phyloP scores from a whole-genome alignment of 1,140 invertebrate species.

The Fopius arisanus region DNA sequence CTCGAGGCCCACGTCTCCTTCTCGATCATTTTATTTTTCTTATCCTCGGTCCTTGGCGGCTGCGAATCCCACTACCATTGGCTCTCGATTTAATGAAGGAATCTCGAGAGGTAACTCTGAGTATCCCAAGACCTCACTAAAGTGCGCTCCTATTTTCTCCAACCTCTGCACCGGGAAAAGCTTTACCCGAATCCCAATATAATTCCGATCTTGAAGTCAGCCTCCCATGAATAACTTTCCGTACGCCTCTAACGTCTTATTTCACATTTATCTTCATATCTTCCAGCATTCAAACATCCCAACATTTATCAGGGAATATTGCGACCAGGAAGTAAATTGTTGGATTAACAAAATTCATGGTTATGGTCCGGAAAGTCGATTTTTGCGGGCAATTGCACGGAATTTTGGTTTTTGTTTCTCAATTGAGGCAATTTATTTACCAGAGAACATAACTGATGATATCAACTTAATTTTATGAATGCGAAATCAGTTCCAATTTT shows the following conservation, averaged over 20 bases:
- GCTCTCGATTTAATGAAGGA: constrained; percentile 36
- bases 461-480: no score
- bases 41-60: constrained; percentile 7
- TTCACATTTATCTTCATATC: constrained; percentile 9
- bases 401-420: no score
- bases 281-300: not conserved
- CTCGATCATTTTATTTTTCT: constrained; percentile 14
- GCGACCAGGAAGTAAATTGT: not conserved
- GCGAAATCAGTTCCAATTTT: no score
- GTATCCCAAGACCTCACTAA: constrained; percentile 12
- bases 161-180: not conserved
- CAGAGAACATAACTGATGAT: no score
- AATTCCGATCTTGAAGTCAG: constrained; percentile 32
- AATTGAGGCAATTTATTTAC: no score
- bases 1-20: constrained; percentile 9
- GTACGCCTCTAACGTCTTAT: constrained; percentile 23
- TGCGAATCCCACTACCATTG: constrained; percentile 32
- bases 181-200: constrained; percentile 33
- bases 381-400: no score
- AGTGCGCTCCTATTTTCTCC: not conserved
- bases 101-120: constrained; percentile 31
- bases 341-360: not conserved
- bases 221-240: constrained; percentile 32
- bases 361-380: not conserved
- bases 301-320: not conserved